phyloP scores from a whole-genome alignment of 1,140 invertebrate genomes.

The Araneus ventricosus region DNA sequence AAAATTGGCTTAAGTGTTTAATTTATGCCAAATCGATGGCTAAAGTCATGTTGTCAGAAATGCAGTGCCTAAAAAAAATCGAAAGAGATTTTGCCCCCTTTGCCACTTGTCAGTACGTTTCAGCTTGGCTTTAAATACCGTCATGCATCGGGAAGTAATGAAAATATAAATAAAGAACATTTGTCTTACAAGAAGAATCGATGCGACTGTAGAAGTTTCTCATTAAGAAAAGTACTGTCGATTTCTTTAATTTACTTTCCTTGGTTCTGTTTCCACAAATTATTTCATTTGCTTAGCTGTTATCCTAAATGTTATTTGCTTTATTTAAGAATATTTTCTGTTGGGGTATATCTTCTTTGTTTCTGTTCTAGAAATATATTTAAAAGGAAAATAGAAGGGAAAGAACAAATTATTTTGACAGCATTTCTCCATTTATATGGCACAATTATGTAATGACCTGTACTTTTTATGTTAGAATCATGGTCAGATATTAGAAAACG shows the following conservation, averaged over 20 bases:
- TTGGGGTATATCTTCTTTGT: too few species aligned
- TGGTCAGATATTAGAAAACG: too few species aligned
- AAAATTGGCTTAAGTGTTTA: constrained; percentile 15
- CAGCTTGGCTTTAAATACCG: background rate
- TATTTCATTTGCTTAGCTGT: too few species aligned
- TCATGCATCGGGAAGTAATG: constrained; percentile 17
- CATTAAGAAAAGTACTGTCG: background rate
- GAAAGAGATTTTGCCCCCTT: background rate
- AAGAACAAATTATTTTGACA: too few species aligned
- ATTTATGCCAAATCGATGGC: background rate
- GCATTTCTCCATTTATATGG: too few species aligned
- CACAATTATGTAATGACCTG: too few species aligned
- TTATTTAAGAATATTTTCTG: too few species aligned
- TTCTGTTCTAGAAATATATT: too few species aligned
- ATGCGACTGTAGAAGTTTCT: constrained; percentile 3
- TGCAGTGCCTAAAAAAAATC: background rate
- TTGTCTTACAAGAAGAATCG: background rate
- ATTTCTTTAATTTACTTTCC: constrained; percentile 10
- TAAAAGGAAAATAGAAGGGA: too few species aligned
- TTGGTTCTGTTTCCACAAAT: too few species aligned
- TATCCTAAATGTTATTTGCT: too few species aligned
- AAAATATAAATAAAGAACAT: constrained; percentile 18
- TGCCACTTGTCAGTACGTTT: background rate
- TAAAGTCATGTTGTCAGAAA: constrained; percentile 4
- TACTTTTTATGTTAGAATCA: too few species aligned